Base-by-base conservation (phyloP, 2,113 vertebrate genomes). In the Colius striatus region DNA sequence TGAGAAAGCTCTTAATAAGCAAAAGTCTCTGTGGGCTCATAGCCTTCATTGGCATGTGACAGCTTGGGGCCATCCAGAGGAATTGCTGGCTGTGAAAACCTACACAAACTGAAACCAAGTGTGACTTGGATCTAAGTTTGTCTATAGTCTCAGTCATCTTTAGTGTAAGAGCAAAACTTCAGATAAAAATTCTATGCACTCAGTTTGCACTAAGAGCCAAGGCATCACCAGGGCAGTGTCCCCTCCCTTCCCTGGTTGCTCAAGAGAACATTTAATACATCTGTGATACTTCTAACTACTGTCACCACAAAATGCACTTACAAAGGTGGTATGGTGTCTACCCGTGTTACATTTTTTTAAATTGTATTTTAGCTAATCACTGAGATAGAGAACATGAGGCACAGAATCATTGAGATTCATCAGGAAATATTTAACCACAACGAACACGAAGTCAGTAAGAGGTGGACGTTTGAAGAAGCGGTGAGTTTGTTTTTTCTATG, bases 361-460 rank as follows among this genome's bases (percentile, higher is more conserved):
- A 3, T 90, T 96, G 10, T 66, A 17, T 90, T 94, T 12, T 45
- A 99, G 99, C 98, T 99, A 19, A 98, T 99, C 96, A 99, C 99
- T 8, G 99, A 99, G 98, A 99, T 99, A 89, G 99, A 99, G 97
- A 99, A 99, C 94, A 99, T 99, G 99, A 98, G 99, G 81, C 99
- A 99, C 95, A 98, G 99, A 95, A 99, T 99, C 94, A 99, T 98
- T 93, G 99, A 99, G 98, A 98, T 98, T 57, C 99, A 99, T 16
- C 99, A 99, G 94, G 99, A 99, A 95, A 98, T 99, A 74, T 99
- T 99, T 97, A 99, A 99, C 98, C 99, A 99, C 97, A 99, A 99
- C 36, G 99, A 99, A 73, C 99, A 99, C 23, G 99, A 99, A 99
- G 99, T 99, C 98, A 99, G 99, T 98, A 99, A 99, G 97, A 98